A percentile compares a stretch with the other conserved stretches of the same genome.
Conservation (phyloP, 2,113 vertebrate genomes). For the Vombatus ursinus region DNA sequence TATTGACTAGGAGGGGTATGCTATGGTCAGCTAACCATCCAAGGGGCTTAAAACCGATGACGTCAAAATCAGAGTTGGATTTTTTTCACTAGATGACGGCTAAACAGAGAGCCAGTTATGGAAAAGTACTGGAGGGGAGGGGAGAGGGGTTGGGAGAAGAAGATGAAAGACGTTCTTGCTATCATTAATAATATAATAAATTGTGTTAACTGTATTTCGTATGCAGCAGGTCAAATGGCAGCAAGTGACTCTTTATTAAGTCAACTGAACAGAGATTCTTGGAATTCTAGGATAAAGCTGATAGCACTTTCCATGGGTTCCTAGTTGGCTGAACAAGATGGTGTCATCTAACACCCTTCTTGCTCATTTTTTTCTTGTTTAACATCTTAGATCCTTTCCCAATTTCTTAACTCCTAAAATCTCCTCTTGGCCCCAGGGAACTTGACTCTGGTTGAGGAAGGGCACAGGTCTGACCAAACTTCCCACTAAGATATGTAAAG, state of each 20-base stretch:
- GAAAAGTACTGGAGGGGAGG: not conserved
- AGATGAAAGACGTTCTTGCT: not conserved
- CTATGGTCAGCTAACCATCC: not conserved
- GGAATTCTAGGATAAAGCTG: not conserved
- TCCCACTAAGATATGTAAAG: not conserved
- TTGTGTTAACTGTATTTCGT: not conserved
- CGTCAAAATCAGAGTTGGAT: not conserved
- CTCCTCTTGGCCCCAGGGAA: not conserved
- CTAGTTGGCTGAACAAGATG: not conserved
- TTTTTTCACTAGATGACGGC: not conserved
- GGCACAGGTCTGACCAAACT: not conserved
- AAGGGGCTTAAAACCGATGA: not conserved
- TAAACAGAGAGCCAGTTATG: not conserved
- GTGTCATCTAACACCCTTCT: not conserved
- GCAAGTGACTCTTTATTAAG: not conserved
- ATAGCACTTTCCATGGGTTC: not conserved
- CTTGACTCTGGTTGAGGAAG: not conserved
- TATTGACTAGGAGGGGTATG: not conserved
- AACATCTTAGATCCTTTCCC: not conserved
- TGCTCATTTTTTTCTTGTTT: not conserved
- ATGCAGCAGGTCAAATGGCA: not conserved
- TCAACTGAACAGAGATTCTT: not conserved
- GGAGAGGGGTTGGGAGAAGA: not conserved
- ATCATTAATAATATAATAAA: not conserved
- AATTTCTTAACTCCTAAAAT: not conserved